A percentile compares a stretch with the other conserved stretches of the same genome.
These are phyloP conservation scores for Cygnus atratus DNA, from an alignment of 2,113 vertebrate genomes.

Conservation along the genomic window DNA sequence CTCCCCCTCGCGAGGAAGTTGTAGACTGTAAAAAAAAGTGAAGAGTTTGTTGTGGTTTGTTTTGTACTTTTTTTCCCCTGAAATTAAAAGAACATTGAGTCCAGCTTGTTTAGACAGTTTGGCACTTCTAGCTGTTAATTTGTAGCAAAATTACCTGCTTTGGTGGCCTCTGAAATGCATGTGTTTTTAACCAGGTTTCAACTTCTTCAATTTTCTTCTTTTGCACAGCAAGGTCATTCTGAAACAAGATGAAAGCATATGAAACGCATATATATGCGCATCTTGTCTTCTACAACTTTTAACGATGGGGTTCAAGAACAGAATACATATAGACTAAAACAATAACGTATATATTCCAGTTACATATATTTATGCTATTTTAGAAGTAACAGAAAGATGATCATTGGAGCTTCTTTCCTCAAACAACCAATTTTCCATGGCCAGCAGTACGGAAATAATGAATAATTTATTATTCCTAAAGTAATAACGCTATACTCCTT, in stretches of 20 bases:
- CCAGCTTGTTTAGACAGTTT: fast-evolving
- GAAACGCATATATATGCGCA: background rate
- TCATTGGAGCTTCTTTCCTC: background rate
- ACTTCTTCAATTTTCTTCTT: conserved; percentile 97
- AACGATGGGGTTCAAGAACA: background rate
- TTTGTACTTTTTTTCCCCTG: background rate
- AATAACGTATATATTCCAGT: background rate
- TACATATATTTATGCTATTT: background rate
- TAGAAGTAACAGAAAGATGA: background rate
- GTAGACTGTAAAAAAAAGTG: background rate
- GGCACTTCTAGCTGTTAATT: background rate
- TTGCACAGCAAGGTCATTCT: conserved; percentile 91
- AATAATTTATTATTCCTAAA: background rate
- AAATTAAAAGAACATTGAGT: background rate
- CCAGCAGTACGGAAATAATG: background rate
- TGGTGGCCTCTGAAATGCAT: conserved; percentile 64
- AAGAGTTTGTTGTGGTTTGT: background rate
- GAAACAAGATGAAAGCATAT: background rate
- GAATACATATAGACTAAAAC: background rate
- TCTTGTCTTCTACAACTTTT: background rate
- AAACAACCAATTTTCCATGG: background rate
- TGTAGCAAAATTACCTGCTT: conserved; percentile 77
- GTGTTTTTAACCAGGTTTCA: conserved; percentile 86
- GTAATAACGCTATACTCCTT: no score
- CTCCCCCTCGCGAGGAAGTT: no score